Conservation (phyloP, 1,140 invertebrate species). For the Lordiphosa stackelbergi region DNA sequence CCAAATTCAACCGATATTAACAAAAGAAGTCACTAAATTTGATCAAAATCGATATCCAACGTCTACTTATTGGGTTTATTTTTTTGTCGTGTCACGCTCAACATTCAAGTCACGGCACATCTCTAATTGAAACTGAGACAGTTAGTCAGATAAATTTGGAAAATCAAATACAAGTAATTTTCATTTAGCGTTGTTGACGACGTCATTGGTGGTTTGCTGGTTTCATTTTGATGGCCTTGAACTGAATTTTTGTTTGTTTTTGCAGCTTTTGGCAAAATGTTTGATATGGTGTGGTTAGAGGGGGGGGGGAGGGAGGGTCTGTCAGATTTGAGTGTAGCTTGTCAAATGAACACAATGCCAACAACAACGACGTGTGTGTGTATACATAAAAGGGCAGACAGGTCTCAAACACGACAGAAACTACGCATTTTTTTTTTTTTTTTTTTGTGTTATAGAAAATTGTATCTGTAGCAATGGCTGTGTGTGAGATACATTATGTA, state of each 20-base stretch:
- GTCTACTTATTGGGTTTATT: too few species aligned
- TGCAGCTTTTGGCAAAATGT: conserved; percentile 23
- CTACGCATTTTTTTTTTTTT: conserved; percentile 56
- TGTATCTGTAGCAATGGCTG: conserved; percentile 16
- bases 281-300: conserved; percentile 15
- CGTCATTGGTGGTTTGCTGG: conserved; percentile 37
- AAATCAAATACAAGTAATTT: conserved; percentile 50
- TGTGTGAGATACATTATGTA: neutral
- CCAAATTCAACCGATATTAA: too few species aligned
- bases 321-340: conserved; percentile 13
- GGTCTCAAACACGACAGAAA: conserved; percentile 19
- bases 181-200: conserved; percentile 35
- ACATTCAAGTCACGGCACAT: neutral
- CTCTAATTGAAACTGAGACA: conserved; percentile 10
- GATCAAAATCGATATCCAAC: too few species aligned
- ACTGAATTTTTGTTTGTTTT: conserved; percentile 50
- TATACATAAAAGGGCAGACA: conserved; percentile 15
- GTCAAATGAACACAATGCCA: conserved; percentile 2
- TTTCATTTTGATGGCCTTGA: conserved; percentile 64
- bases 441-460: conserved; percentile 28
- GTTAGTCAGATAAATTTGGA: conserved; percentile 14
- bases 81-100: neutral
- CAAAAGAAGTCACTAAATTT: too few species aligned
- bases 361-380: conserved; percentile 9
- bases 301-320: conserved; percentile 8